Evolutionary conservation across 2,888 invertebrate species (phyloP), one percentile per base, ranked within the genome.

Genomic region (Polyploca ridens): DNA sequence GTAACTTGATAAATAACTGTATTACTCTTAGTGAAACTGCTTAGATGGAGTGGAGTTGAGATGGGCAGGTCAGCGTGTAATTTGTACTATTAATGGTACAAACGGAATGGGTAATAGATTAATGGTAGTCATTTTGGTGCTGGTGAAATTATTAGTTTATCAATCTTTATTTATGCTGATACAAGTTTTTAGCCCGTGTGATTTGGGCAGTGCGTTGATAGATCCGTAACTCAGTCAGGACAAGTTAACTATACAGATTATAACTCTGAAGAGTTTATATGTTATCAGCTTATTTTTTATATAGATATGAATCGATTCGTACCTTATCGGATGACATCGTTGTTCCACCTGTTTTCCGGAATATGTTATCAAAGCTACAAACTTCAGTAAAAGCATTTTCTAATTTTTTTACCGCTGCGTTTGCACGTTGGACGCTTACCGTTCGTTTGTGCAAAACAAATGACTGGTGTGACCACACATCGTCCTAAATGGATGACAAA

Each of bases 1-100:
- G 60, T 74, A 79, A 79, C 76, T 77, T 69, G 71, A 74, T 78
- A 78, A 78, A 77, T 79, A 76, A 77, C 79, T 79, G 64, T 66
- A 66, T 78, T 71, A 76, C 67, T 72, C 73, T 77, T 65, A 64
- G 63, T 10, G 2, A n/a, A 57, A 59, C 68, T 63, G 65, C 68
- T 63, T 33, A 59, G 35, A 16, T 10, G 61, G 57, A 54, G 49
- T 49, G 63, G 57, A 54, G 54, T 54, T 19, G 10, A 4, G 54
- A 19, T 19, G 14, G 16, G 10, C 10, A 19, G 41, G 41, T 11
- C 41, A 41, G 41, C 41, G 13, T 54, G 54, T 19, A 54, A 54
- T 54, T 54, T 54, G 54, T 54, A 54, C 19, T 54, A 1, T 1
- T 54, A n/a, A 54, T 54, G 10, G 16, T 10, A 7, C 46, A 54